These are phyloP conservation scores for Cryptomyrus ogoouensis DNA, from an alignment of 2,113 vertebrate species.

Conservation along the genomic window DNA sequence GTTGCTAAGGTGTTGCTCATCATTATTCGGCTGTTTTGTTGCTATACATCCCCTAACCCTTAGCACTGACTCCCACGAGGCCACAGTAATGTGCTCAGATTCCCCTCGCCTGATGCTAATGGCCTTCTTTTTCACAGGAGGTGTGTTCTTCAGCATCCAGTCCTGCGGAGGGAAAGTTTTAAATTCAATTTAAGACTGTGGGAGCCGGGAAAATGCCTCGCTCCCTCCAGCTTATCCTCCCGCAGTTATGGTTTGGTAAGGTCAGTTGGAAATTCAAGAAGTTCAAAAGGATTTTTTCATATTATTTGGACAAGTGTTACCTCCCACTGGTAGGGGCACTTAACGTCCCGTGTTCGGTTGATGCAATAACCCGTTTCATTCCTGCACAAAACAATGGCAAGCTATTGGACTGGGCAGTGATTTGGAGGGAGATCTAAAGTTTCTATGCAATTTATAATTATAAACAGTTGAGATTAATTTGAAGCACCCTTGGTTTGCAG, in stretches of 20 bases:
- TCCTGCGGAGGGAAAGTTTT: slow-evolving; percentile 40
- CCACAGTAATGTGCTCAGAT: slow-evolving; percentile 51
- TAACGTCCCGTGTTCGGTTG: background rate
- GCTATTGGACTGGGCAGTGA: background rate
- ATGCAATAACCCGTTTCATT: background rate
- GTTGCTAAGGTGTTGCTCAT: slow-evolving; percentile 45
- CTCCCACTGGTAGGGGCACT: background rate
- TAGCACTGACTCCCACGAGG: slow-evolving; percentile 44
- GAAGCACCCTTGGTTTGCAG: background rate
- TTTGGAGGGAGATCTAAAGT: background rate
- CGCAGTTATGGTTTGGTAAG: background rate
- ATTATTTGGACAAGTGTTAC: background rate
- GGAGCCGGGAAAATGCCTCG: slow-evolving; percentile 29
- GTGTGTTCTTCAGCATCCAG: slow-evolving; percentile 36
- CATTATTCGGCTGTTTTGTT: slow-evolving; percentile 51
- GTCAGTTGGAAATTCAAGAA: background rate
- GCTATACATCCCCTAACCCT: slow-evolving; percentile 44
- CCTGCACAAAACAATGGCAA: background rate
- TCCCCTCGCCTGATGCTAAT: slow-evolving; percentile 53
- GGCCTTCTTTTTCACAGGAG: slow-evolving; percentile 41
- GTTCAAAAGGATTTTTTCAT: background rate
- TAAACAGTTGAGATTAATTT: background rate
- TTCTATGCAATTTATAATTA: background rate
- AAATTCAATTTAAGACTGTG: slow-evolving; percentile 43
- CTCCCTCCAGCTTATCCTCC: background rate